Evolutionary conservation across 2,797 vertebrate genomes (phyloP), one percentile per base, ranked within the genome.

Genomic region (Channallabes apus): DNA sequence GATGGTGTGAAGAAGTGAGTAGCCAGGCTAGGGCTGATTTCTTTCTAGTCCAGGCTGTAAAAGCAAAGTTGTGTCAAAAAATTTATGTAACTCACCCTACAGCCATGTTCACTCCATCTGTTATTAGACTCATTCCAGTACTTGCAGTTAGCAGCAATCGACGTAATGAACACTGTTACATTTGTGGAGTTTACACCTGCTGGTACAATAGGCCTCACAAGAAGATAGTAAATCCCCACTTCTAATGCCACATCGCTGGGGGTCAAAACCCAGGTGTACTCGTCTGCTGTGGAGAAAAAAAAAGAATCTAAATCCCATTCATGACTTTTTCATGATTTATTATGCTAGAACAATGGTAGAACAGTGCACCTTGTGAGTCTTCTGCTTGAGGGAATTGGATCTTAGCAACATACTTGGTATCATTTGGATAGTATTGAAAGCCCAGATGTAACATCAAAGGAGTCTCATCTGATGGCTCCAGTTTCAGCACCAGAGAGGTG

Each of bases 241-340:
- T 96, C 93, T 84, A 93, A 94, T 86, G 85, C 62, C 59, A 96
- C 93, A 78, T 97, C 94, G 84, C 92, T 93, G 17, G 96, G 96
- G 87, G 91, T 92, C 90, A 99, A 92, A 84, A 99, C 94, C 98
- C 97, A 99, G 2, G 95, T 96, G 88, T 95, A 96, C 79, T 86
- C 90, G 80, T 94, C 94, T 86, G 95, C 97, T 98, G 90, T 59
- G 90, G 81, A 64, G 80, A 81, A 90, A 84, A 9, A 84, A 12
- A 8, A 38, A 12, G n/a, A n/a, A 15, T 80, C 20, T 12, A 56
- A 35, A 35, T 68, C 29, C 5, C 35, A 5, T 46, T 68, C n/a
- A 46, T 22, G 14, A 61, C 11, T 29, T 11, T 1, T 82, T 32
- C 9, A 12, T 65, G 0, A 29, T 59, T 32, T 22, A 35, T 54